phyloP scores from a whole-genome alignment of 2,888 invertebrate genomes.

The Rhopalosiphum nymphaeae region DNA sequence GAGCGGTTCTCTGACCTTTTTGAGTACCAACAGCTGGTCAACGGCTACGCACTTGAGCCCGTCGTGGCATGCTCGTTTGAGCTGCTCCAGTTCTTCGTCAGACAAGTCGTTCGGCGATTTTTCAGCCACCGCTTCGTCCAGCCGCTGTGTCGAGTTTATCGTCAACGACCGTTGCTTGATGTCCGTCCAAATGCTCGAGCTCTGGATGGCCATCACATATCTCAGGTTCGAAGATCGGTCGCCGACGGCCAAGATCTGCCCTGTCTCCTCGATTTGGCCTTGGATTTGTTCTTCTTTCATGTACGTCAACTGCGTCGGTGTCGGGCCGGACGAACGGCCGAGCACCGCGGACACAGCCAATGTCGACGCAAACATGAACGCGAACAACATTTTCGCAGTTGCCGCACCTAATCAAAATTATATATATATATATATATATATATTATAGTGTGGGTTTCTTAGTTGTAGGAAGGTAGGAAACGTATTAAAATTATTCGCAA shows the following conservation, averaged over 20 bases:
- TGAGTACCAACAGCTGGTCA: conserved; percentile 34
- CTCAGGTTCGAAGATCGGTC: not conserved
- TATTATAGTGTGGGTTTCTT: not conserved
- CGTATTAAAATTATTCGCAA: not conserved
- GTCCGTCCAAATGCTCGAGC: conserved; percentile 27
- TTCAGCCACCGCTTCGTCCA: not conserved
- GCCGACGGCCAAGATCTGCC: not conserved
- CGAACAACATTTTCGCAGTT: not conserved
- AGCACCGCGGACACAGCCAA: not conserved
- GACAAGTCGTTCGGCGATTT: not conserved
- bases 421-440: not conserved
- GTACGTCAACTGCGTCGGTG: not conserved
- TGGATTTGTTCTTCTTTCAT: not conserved
- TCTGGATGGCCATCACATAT: conserved; percentile 23
- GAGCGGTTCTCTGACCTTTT: not conserved
- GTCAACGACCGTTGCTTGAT: conserved; percentile 10
- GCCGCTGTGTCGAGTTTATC: not conserved
- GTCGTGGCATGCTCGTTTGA: conserved; percentile 25
- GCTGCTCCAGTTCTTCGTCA: not conserved
- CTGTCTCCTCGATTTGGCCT: fast-evolving
- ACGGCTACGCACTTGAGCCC: conserved; percentile 54
- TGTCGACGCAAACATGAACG: not conserved
- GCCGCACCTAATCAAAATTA: not conserved
- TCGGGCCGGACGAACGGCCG: not conserved
- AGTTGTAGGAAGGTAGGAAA: too few relatives aligned